These are phyloP conservation scores for Halictus ligatus DNA, from an alignment of 2,888 invertebrate genomes.

Conservation along the genomic window DNA sequence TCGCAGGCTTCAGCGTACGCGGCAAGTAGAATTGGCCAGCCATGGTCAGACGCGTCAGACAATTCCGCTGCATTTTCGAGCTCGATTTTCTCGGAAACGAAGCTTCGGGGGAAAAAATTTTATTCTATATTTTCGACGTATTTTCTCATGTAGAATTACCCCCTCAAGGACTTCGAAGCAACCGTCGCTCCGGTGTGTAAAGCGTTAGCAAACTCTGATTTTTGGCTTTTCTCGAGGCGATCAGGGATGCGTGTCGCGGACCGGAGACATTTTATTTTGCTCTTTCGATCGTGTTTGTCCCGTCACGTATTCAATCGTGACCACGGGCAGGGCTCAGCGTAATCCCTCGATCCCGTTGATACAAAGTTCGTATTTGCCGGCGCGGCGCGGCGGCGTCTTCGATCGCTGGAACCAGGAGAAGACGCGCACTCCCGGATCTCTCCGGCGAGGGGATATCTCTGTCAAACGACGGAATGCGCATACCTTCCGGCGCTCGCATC, in stretches of 20 bases:
- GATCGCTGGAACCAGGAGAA: slow-evolving; percentile 26
- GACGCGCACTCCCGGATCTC: slow-evolving; percentile 52
- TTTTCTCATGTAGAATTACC: no score
- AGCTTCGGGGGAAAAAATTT: no score
- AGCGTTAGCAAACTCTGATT: background rate
- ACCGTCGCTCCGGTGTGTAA: background rate
- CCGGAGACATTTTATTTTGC: slow-evolving; percentile 12
- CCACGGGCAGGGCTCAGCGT: slow-evolving; percentile 41
- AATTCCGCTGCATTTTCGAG: no score
- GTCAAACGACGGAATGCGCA: slow-evolving; percentile 41
- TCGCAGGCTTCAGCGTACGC: no score
- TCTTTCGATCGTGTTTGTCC: background rate
- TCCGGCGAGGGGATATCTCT: slow-evolving; percentile 45
- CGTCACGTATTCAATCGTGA: slow-evolving; percentile 56
- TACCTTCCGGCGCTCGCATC: slow-evolving; percentile 20
- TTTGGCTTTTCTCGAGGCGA: background rate
- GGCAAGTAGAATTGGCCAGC: no score
- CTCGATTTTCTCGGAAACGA: no score
- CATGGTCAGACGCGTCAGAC: no score
- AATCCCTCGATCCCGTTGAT: slow-evolving; percentile 22
- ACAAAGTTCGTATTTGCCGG: slow-evolving; percentile 51
- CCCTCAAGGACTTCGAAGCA: no score
- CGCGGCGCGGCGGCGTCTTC: slow-evolving; percentile 47
- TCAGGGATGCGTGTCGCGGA: background rate
- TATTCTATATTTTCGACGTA: no score